Evolutionary conservation across 2,888 invertebrate species (phyloP).

Genomic region (Drosophila demipolita): DNA sequence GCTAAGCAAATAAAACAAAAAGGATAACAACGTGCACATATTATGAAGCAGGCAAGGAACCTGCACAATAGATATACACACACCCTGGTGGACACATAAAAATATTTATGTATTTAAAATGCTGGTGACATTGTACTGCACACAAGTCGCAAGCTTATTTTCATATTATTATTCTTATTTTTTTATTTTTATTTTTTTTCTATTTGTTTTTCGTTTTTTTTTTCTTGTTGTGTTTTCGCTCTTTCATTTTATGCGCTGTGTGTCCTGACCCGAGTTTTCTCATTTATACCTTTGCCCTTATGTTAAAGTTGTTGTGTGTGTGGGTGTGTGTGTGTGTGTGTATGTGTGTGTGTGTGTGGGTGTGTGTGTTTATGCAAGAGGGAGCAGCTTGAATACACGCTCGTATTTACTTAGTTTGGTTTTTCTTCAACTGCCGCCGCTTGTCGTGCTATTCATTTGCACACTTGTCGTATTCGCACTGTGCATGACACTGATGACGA

Average conservation of each 20-base stretch:
- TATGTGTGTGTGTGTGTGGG: neutral
- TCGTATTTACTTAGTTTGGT: constrained; percentile 38
- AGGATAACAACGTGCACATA: constrained; percentile 75
- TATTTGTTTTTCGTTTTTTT: constrained; percentile 57
- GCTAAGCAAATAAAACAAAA: constrained; percentile 82
- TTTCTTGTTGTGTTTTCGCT: constrained; percentile 1
- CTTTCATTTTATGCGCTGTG: constrained; percentile 27
- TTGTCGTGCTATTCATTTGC: constrained; percentile 29
- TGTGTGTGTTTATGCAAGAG: constrained; percentile 5
- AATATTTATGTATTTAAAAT: constrained; percentile 26
- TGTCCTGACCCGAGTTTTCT: constrained; percentile 34
- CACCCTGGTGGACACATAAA: constrained; percentile 26
- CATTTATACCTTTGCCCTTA: constrained; percentile 34
- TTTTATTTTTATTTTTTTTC: constrained; percentile 11
- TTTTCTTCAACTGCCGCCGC: constrained; percentile 26
- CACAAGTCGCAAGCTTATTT: constrained; percentile 39
- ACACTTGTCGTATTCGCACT: constrained; percentile 61
- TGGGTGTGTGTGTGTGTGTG: neutral
- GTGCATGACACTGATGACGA: constrained; percentile 25
- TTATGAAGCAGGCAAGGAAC: constrained; percentile 60
- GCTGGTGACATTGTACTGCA: constrained; percentile 64
- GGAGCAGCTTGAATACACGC: constrained; percentile 14
- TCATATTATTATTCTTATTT: constrained; percentile 5
- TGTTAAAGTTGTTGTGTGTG: constrained; percentile 15
- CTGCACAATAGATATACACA: constrained; percentile 20